Evolutionary conservation across 2,888 invertebrate species (phyloP), one percentile per base, ranked within the genome.

Genomic region (Drosophila anceps): DNA sequence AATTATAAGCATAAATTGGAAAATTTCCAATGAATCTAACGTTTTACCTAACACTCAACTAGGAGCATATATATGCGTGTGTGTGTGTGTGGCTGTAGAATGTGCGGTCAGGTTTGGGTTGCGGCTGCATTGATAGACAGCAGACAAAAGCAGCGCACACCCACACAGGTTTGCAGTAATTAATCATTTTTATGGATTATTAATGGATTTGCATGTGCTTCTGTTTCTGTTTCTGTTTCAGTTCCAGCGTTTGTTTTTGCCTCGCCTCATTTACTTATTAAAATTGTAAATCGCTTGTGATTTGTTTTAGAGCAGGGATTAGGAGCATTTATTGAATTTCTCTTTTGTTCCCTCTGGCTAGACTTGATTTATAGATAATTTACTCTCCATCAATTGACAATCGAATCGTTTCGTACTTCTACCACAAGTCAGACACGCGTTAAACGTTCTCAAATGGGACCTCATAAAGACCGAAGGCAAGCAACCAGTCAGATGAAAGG

Each of bases 151-250:
- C 64, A 54, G 54, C 43, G 62, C 65, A 59, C 65, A 68, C 66
- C 77, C 81, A 79, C 79, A 76, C 75, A 78, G 72, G 70, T 79
- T 74, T 71, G 27, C 46, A 69, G 84, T 89, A 85, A 91, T 91
- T 91, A 90, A 91, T 91, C 90, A 91, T 82, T 89, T 83, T 82
- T 79, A 84, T 84, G 82, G 79, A 87, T 88, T 91, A 89, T 90
- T 85, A 88, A 89, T 89, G 83, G 83, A 81, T 86, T 89, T 84
- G 61, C 63, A 44, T 41, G 53, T 61, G 63, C 50, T 60, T 55
- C 8, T 35, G 29, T 54, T 48, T 18, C 48, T 15, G 29, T 54
- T 48, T 33, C 41, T 35, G 27, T 55, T 62, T 31, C 20, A 31
- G 35, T 15, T 18, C 6, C 43, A 48, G 24, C n/a, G 46, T 51